phyloP scores from a whole-genome alignment of 2,888 invertebrate genomes.

The Theristus sp. region DNA sequence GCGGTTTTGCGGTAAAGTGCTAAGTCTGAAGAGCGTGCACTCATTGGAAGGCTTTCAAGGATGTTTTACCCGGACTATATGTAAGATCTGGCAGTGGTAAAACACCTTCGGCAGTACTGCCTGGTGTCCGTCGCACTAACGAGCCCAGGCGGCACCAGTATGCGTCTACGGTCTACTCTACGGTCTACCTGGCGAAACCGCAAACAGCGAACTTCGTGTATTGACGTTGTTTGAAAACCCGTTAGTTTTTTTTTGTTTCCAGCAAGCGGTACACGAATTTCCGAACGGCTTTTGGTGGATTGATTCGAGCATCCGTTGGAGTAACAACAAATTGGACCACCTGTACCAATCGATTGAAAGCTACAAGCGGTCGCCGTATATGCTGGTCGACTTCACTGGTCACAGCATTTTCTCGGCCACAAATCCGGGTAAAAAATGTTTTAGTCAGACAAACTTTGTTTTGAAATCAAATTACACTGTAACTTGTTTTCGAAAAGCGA shows the following conservation, averaged over 20 bases:
- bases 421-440: not conserved
- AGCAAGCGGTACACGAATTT: not conserved
- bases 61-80: no score
- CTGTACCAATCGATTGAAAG: not conserved
- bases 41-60: no score
- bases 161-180: conserved; percentile 11
- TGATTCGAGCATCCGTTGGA: not conserved
- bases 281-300: not conserved
- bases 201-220: conserved; percentile 20
- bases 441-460: not conserved
- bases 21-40: not conserved
- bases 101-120: no score
- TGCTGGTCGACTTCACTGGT: conserved; percentile 1
- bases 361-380: not conserved
- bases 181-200: conserved; percentile 14
- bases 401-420: conserved; percentile 3
- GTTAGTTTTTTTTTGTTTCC: not conserved
- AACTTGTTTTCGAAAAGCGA: no score
- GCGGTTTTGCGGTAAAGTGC: conserved; percentile 5
- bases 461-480: no score
- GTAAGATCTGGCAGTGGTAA: no score
- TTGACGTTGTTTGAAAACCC: not conserved
- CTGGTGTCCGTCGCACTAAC: no score
- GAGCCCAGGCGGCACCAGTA: no score
- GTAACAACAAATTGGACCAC: not conserved